Evolutionary conservation across 2,113 vertebrate species (phyloP).

Genomic region (Uropsilus gracilis): DNA sequence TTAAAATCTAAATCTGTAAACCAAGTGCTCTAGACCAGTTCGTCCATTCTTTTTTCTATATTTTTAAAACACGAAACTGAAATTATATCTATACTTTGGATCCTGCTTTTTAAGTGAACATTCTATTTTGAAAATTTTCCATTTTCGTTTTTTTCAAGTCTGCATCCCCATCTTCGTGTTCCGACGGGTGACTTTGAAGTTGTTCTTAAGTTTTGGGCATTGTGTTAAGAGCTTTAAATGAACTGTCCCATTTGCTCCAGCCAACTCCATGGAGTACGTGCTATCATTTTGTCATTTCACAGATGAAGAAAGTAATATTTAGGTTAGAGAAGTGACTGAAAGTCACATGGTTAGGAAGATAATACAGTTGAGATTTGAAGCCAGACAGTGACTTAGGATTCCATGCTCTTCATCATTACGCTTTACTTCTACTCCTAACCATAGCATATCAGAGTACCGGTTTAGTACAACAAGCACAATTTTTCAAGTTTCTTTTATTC

Average conservation of each 20-base stretch:
- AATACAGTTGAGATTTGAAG: neutral
- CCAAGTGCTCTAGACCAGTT: neutral
- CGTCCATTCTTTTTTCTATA: conserved; percentile 36
- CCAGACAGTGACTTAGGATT: neutral
- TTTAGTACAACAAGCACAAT: neutral
- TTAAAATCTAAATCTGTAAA: conserved; percentile 5
- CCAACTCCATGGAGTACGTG: conserved; percentile 12
- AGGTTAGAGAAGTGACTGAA: conserved; percentile 13
- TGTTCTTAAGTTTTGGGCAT: neutral
- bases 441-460: neutral
- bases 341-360: conserved; percentile 18
- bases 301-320: conserved; percentile 45
- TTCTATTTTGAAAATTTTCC: neutral
- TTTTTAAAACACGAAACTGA: conserved; percentile 44
- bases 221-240: neutral
- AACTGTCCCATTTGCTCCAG: neutral
- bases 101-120: conserved; percentile 23
- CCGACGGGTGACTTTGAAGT: neutral
- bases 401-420: neutral
- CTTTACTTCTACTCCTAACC: neutral
- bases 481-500: conserved; percentile 3
- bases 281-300: conserved; percentile 13
- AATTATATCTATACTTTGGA: neutral
- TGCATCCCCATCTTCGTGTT: neutral
- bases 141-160: neutral